A percentile compares a stretch with the other conserved stretches of the same genome.
phyloP scores from a whole-genome alignment of 2,888 invertebrate species.

The Oscheius myriophilus region DNA sequence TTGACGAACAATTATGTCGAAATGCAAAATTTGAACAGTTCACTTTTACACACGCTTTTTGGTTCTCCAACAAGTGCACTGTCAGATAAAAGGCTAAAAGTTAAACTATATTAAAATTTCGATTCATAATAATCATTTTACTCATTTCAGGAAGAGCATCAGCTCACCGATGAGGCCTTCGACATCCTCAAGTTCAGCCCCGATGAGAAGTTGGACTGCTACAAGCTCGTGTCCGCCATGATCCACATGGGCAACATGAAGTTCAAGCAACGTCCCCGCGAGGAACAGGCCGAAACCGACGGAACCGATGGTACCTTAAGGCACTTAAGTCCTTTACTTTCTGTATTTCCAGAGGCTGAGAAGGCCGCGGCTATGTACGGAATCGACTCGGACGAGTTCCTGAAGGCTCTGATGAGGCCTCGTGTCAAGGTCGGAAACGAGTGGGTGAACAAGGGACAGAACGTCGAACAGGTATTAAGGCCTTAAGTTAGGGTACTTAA shows the following conservation, averaged over 20 bases:
- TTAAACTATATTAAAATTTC: no score
- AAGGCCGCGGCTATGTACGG: constrained; percentile 68
- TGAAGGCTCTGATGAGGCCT: constrained; percentile 74
- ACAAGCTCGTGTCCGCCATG: constrained; percentile 95
- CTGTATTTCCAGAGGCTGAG: constrained; percentile 50
- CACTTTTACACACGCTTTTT: no score
- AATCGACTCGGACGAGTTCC: constrained; percentile 65
- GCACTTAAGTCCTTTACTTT: no score
- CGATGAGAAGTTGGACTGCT: constrained; percentile 94
- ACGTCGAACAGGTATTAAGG: constrained; percentile 72
- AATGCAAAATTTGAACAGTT: no score
- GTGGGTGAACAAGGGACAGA: constrained; percentile 75
- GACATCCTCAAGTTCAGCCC: constrained; percentile 97
- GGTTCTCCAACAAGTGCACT: no score
- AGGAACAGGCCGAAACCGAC: constrained; percentile 91
- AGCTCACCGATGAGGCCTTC: constrained; percentile 81
- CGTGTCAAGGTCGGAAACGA: constrained; percentile 75
- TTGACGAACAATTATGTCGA: no score
- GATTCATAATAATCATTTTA: no score
- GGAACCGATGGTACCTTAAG: constrained; percentile 62
- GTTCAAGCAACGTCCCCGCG: constrained; percentile 99
- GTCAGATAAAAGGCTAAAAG: no score
- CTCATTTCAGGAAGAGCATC: constrained; percentile 48
- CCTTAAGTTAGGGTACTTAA: not conserved
- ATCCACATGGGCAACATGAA: constrained; percentile 99